Evolutionary conservation across 2,888 invertebrate genomes (phyloP).

Genomic region (Drosophila acutilabella): DNA sequence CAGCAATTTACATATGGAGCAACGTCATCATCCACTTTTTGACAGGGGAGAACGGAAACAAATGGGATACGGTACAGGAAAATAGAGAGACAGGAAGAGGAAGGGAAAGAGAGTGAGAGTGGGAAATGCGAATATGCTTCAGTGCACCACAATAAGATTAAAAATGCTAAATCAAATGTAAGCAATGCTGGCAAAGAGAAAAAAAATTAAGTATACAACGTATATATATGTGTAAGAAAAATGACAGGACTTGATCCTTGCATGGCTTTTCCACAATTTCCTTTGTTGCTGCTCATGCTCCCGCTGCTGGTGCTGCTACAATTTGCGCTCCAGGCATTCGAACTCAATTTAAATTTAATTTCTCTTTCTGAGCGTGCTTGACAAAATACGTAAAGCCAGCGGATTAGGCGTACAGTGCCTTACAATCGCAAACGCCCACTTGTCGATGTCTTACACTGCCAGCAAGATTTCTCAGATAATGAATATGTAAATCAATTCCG

Average conservation of each 20-base stretch:
- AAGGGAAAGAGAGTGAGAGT: neutral
- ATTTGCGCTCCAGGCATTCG: conserved; percentile 55
- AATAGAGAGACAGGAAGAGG: neutral
- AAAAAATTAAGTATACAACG: conserved; percentile 39
- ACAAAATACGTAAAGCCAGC: conserved; percentile 48
- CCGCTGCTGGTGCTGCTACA: conserved; percentile 24
- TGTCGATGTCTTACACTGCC: conserved; percentile 11
- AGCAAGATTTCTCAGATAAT: conserved; percentile 25
- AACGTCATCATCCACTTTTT: conserved; percentile 24
- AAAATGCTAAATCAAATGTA: conserved; percentile 56
- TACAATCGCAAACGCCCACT: conserved; percentile 15
- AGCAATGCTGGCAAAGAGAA: conserved; percentile 21
- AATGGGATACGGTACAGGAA: neutral
- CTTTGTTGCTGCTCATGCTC: conserved; percentile 19
- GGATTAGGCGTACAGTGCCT: conserved; percentile 28
- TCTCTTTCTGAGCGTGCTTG: conserved; percentile 46
- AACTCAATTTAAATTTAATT: conserved; percentile 70
- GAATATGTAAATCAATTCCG: conserved; percentile 39
- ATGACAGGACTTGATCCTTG: conserved; percentile 8
- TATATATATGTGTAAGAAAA: conserved; percentile 14
- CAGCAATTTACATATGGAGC: conserved; percentile 49
- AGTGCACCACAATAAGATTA: conserved; percentile 50
- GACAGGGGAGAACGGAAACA: too few species aligned
- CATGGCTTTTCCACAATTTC: conserved; percentile 7
- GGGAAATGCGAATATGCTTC: conserved; percentile 21